Base-by-base conservation (phyloP, 2,888 invertebrate species). In the Parapristionchus giblindavisi region DNA sequence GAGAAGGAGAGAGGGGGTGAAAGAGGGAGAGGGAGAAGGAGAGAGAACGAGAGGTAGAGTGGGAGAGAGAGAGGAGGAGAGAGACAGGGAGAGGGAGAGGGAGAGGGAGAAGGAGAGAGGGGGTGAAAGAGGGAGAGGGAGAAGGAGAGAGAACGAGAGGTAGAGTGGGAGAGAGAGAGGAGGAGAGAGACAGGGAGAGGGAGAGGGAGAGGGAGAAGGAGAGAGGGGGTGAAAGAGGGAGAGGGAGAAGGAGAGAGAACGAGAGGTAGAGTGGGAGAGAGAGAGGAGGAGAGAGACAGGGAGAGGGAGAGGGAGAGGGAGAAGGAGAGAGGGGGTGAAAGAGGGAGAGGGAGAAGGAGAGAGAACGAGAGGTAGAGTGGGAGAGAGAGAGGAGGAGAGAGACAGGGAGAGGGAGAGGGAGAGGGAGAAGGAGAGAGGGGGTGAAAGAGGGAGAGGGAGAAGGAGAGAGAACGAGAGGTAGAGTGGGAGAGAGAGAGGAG, bases 191-290 rank as follows among this genome's bases (percentile, higher is more conserved):
- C 40, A 29, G 29, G 24, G 40, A 27, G 29, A 4, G 0, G 40
- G 40, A 43, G 14, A 63, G 17, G 11, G 40, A 17, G 63, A 63
- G 43, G 63, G 34, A 32, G 58, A 58, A 34, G 58, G 34, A 58
- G 58, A 21, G 21, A 0, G 2, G 60, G 21, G 60, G 38, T 34
- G 38, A 58, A 34, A n/a, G n/a, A 58, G 34, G 5, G 58, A 58
- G 58, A 58, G 21, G 38, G 24, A 38, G 38, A 60, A 38, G 21
- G 38, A 14, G 36, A 38, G 36, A 52, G 36, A 36, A 60, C 36
- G 38, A 17, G 21, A 58, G n/a, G n/a, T n/a, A n/a, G n/a, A n/a
- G n/a, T n/a, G n/a, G n/a, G n/a, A n/a, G n/a, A n/a, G n/a, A n/a
- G n/a, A 29, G 24, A 14, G 27, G 38, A 43, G 27, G 43, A n/a